Base-by-base conservation (phyloP, 92 coral and sea anemone species). In the Blastomussa wellsi region DNA sequence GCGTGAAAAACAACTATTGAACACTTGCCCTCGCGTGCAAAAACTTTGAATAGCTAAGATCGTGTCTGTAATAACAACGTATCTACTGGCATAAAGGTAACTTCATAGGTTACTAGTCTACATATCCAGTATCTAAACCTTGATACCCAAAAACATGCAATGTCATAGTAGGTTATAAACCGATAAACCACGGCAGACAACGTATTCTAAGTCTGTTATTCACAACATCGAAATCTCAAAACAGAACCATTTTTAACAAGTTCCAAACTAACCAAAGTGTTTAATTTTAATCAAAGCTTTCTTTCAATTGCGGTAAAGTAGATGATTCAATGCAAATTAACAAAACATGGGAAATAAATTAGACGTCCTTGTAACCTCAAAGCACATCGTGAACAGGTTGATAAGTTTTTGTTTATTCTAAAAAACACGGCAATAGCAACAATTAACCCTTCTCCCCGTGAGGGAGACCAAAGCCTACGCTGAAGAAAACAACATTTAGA, bases 331-430 rank as follows among this genome's bases (percentile, higher is more conserved):
- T 65, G 35, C 15, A 52, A 53, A 10, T 33, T 26, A n/a, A 29
- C 55, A 26, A 36, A 15, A 33, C 24, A 71, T 70, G 86, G 65
- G 20, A 5, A 53, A 36, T 35, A 71, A 19, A 38, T 82, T 53
- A 71, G 77, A 32, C 20, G 66, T 53, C 15, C 16, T 26, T 13
- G 5, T 24, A 70, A 49, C 26, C 51, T 36, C 0, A 67, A 52
- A 51, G 51, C 31, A 26, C 24, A 47, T 38, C 26, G 32, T 49
- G 78, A 51, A 71, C 8, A 36, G 35, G 37, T 33, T 51, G 79
- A 71, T 82, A 82, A 82, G 69, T 35, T 16, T 10, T 81, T 48
- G 85, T 81, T 69, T 70, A 33, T 35, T 68, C 31, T 20, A 48
- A 51, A 69, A 17, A 53, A 16, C 36, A 15, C 28, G n/a, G 72